A percentile compares a stretch with the other conserved stretches of the same genome.
These are phyloP conservation scores for Lasiurus borealis DNA, from an alignment of 2,113 vertebrate genomes.

Conservation along the genomic window DNA sequence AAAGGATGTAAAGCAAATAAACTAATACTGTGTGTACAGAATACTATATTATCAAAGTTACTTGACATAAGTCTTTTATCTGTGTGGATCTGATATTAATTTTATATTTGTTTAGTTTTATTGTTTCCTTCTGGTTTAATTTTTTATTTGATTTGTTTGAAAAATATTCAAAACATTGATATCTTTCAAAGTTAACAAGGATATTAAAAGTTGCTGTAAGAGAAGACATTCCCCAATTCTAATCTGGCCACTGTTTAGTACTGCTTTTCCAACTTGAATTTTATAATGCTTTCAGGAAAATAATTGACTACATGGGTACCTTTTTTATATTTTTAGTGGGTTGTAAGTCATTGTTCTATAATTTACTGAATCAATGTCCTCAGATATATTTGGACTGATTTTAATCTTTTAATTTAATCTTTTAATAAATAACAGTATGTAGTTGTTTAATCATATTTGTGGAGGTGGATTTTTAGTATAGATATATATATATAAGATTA, in stretches of 20 bases:
- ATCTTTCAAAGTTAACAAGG: background rate
- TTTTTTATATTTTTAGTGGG: background rate
- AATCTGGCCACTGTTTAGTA: background rate
- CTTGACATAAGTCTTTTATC: too few species aligned
- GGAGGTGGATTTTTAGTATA: background rate
- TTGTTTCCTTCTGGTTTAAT: background rate
- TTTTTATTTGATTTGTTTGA: background rate
- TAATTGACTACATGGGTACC: background rate
- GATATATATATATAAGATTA: background rate
- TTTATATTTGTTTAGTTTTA: background rate
- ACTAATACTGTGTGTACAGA: background rate
- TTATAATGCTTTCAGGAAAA: background rate
- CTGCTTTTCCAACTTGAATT: background rate
- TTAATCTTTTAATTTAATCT: background rate
- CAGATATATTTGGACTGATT: background rate
- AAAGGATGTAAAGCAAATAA: background rate
- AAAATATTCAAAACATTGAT: background rate
- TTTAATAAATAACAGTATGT: background rate
- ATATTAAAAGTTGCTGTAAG: background rate
- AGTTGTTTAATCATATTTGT: background rate
- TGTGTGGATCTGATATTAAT: background rate
- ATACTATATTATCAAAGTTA: background rate
- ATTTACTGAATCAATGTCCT: background rate
- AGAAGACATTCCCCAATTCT: background rate
- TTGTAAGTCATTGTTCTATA: background rate